Percentiles rank a stretch among this genome's conserved stretches.
phyloP scores from a whole-genome alignment of 2,797 vertebrate genomes.

The Poeciliopsis turneri region DNA sequence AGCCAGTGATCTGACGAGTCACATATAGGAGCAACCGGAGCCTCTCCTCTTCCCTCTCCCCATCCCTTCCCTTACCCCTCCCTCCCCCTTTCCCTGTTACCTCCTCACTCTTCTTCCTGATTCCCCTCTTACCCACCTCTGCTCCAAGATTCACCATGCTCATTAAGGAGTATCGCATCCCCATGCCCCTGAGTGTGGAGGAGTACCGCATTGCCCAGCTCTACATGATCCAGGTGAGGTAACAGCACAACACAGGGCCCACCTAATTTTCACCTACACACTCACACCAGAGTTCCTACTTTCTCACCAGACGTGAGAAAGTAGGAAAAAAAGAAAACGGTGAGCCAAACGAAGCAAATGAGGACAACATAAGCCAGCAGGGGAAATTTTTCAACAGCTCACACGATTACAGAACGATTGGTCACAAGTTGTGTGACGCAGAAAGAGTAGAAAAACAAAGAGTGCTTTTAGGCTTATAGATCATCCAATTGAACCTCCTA shows the following conservation, averaged over 20 bases:
- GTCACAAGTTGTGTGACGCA: conserved; percentile 50
- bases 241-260: neutral
- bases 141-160: conserved; percentile 86
- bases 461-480: conserved; percentile 61
- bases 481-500: conserved; percentile 65
- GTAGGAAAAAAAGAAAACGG: neutral
- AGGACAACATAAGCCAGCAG: conserved; percentile 6
- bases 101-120: conserved; percentile 51
- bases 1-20: conserved; percentile 77
- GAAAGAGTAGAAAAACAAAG: conserved; percentile 58
- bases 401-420: conserved; percentile 51
- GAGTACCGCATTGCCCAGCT: conserved; percentile 99
- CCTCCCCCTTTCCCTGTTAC: conserved; percentile 39
- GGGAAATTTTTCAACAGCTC: conserved; percentile 19
- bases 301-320: conserved; percentile 3
- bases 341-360: neutral
- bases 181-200: conserved; percentile 97
- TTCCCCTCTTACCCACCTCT: conserved; percentile 23
- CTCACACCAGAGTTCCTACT: too few species aligned
- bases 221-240: conserved; percentile 98
- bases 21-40: conserved; percentile 61
- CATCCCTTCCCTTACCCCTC: conserved; percentile 36
- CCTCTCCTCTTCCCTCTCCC: conserved; percentile 44
- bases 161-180: conserved; percentile 97
- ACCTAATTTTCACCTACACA: conserved; percentile 7